Evolutionary conservation across 2,797 vertebrate genomes (phyloP).

Genomic region (Acanthurus lineatus): DNA sequence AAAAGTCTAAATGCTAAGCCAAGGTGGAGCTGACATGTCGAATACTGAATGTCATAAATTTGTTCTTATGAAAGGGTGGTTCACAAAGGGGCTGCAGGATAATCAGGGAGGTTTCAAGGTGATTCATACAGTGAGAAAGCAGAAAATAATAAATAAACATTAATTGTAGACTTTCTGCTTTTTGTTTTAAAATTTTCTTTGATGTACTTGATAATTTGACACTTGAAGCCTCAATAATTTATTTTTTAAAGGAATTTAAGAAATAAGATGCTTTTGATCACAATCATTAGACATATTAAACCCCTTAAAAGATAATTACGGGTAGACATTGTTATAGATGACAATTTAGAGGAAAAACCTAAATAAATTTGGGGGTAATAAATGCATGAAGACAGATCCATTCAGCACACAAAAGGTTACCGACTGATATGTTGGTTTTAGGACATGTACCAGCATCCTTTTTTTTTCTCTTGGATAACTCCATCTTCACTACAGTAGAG

Average conservation of each 20-base stretch:
- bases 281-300: not conserved
- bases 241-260: not conserved
- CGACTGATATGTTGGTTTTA: not conserved
- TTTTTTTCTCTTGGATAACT: no score
- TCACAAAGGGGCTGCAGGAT: not conserved
- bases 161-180: no score
- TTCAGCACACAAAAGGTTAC: not conserved
- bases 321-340: not conserved
- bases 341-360: not conserved
- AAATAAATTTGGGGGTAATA: not conserved
- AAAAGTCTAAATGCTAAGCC: not conserved
- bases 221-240: no score
- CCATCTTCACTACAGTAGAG: not conserved
- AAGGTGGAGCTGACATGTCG: not conserved
- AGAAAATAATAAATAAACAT: no score
- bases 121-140: no score
- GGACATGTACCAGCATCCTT: not conserved
- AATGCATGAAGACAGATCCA: not conserved
- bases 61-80: not conserved
- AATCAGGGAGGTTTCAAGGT: no score
- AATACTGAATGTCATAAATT: not conserved
- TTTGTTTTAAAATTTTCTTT: no score
- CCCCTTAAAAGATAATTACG: not conserved
- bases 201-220: no score
- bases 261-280: not conserved